These are phyloP conservation scores for Myiagra hebetior DNA, from an alignment of 2,113 vertebrate genomes.

Conservation along the genomic window DNA sequence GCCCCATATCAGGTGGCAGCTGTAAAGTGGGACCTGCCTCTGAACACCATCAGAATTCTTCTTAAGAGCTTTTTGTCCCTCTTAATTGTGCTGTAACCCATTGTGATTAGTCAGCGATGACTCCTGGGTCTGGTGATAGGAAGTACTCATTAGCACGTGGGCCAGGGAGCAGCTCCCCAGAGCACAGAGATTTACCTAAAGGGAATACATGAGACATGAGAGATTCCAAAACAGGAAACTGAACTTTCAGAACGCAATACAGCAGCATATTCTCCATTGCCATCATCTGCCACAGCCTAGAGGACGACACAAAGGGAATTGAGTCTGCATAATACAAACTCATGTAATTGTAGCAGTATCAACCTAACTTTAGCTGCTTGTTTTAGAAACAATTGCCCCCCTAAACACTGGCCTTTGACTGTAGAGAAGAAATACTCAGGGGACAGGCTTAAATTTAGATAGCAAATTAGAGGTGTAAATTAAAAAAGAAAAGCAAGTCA, in stretches of 20 bases:
- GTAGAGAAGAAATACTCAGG: neutral
- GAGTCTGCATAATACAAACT: neutral
- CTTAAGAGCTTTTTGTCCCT: neutral
- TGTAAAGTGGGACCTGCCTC: neutral
- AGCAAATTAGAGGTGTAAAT: neutral
- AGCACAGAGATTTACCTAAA: neutral
- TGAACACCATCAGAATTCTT: neutral
- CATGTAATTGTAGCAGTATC: neutral
- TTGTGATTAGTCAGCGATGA: conserved; percentile 28
- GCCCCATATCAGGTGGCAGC: neutral
- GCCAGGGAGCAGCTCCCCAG: conserved; percentile 11
- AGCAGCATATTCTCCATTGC: neutral
- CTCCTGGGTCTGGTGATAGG: neutral
- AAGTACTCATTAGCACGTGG: conserved; percentile 5
- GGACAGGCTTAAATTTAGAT: neutral
- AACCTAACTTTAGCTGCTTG: neutral
- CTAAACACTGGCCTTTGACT: neutral
- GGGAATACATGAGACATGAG: neutral
- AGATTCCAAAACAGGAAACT: conserved; percentile 4
- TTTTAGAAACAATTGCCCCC: neutral
- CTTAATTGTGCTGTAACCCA: neutral
- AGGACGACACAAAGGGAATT: neutral
- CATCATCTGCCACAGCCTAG: neutral
- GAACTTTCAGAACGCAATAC: neutral
- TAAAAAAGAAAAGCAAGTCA: neutral